Conservation (phyloP, 2,113 vertebrate species). For the Xiphorhynchus elegans region DNA sequence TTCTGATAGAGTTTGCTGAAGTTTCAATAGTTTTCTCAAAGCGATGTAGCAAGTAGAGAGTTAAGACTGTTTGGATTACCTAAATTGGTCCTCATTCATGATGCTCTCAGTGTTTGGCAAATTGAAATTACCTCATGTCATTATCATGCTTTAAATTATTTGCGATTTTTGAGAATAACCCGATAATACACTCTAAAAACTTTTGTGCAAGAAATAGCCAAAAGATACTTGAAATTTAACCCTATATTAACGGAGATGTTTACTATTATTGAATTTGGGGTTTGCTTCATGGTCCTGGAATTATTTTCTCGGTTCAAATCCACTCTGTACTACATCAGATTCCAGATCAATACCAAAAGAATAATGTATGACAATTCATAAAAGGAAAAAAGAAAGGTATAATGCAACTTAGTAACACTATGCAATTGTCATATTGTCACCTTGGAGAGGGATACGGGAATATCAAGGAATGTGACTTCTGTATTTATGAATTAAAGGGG, state of each 20-base stretch:
- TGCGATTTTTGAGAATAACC: neutral
- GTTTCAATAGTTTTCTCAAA: neutral
- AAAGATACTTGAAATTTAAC: neutral
- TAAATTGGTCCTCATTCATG: neutral
- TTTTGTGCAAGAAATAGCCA: neutral
- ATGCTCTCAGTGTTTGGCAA: neutral
- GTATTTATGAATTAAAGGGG: constrained; percentile 66
- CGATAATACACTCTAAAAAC: neutral
- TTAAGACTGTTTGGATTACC: neutral
- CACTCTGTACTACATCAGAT: neutral
- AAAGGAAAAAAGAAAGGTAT: constrained; percentile 12
- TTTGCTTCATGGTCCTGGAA: neutral
- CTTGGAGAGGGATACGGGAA: neutral
- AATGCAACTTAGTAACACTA: neutral
- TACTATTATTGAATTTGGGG: neutral
- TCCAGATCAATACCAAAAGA: constrained; percentile 38
- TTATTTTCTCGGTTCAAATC: neutral
- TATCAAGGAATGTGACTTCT: neutral
- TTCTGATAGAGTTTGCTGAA: neutral
- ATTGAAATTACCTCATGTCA: neutral
- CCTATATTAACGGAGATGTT: neutral
- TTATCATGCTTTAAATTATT: neutral
- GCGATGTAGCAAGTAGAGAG: neutral
- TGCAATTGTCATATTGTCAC: neutral
- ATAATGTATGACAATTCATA: constrained; percentile 36